These are phyloP conservation scores for Gonocerus acuteangulatus DNA, from an alignment of 2,888 invertebrate species.

Conservation along the genomic window DNA sequence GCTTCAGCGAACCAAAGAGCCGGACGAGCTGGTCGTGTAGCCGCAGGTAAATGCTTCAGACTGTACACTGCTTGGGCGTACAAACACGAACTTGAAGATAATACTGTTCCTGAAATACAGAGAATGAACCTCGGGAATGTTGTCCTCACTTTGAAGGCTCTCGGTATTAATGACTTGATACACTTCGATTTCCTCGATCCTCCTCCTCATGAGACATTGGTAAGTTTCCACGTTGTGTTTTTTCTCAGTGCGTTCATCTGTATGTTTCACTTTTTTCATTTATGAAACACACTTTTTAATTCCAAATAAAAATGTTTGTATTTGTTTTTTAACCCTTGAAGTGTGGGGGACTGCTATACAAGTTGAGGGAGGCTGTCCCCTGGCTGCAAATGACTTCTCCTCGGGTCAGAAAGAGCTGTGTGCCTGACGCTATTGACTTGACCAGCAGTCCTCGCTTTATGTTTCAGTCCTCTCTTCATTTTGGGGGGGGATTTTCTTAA, in stretches of 20 bases:
- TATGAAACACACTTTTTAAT: not conserved
- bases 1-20: slow-evolving; percentile 97
- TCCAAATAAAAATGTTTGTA: too few species aligned
- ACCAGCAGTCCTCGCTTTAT: too few species aligned
- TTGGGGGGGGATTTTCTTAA: too few species aligned
- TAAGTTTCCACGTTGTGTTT: slow-evolving; percentile 32
- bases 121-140: slow-evolving; percentile 92
- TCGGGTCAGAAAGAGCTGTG: too few species aligned
- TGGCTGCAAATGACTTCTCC: too few species aligned
- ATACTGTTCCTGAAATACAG: slow-evolving; percentile 97
- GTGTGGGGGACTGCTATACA: too few species aligned
- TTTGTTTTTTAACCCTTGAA: not conserved
- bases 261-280: not conserved
- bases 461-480: too few species aligned
- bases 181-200: slow-evolving; percentile 98
- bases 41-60: slow-evolving; percentile 96
- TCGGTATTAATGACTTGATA: slow-evolving; percentile 94
- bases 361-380: too few species aligned
- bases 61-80: slow-evolving; percentile 98
- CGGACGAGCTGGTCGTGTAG: slow-evolving; percentile 89
- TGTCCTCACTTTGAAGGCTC: slow-evolving; percentile 88
- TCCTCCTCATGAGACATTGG: slow-evolving; percentile 87
- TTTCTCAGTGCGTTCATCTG: too few species aligned
- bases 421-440: too few species aligned
- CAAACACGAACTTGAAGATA: slow-evolving; percentile 95